Conservation (phyloP, 1,140 invertebrate genomes). For the Lordiphosa stackelbergi region DNA sequence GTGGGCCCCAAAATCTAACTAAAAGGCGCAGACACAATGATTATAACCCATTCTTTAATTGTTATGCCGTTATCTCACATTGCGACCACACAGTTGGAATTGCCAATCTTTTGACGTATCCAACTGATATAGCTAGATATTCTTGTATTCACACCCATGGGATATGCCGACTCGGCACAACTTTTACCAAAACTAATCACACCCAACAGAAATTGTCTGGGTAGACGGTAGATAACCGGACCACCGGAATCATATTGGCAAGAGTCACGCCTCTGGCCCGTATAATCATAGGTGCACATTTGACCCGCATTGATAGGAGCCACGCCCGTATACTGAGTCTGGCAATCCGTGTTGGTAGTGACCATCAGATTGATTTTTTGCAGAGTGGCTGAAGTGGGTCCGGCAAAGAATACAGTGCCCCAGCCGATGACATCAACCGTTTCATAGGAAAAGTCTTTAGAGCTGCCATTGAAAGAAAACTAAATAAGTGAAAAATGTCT, state of each 20-base stretch:
- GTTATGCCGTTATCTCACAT: slow-evolving; percentile 15
- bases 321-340: slow-evolving; percentile 33
- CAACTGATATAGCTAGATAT: slow-evolving; percentile 82
- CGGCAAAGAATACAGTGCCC: slow-evolving; percentile 56
- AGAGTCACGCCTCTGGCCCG: slow-evolving; percentile 51
- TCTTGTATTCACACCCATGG: slow-evolving; percentile 83
- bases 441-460: slow-evolving; percentile 40
- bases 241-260: slow-evolving; percentile 75
- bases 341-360: slow-evolving; percentile 46
- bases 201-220: slow-evolving; percentile 78
- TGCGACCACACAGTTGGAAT: slow-evolving; percentile 47
- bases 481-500: background rate
- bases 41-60: background rate
- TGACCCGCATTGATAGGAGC: slow-evolving; percentile 39
- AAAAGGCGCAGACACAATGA: too few relatives aligned
- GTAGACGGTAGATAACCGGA: slow-evolving; percentile 43
- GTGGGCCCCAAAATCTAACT: too few relatives aligned
- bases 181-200: slow-evolving; percentile 82
- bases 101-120: slow-evolving; percentile 78
- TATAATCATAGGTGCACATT: slow-evolving; percentile 67
- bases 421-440: slow-evolving; percentile 62
- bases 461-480: slow-evolving; percentile 8
- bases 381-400: slow-evolving; percentile 35
- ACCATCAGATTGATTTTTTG: slow-evolving; percentile 62
- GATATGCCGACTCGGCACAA: slow-evolving; percentile 77